These are phyloP conservation scores for Chloropsis cyanopogon DNA, from an alignment of 2,113 vertebrate species.

Conservation along the genomic window DNA sequence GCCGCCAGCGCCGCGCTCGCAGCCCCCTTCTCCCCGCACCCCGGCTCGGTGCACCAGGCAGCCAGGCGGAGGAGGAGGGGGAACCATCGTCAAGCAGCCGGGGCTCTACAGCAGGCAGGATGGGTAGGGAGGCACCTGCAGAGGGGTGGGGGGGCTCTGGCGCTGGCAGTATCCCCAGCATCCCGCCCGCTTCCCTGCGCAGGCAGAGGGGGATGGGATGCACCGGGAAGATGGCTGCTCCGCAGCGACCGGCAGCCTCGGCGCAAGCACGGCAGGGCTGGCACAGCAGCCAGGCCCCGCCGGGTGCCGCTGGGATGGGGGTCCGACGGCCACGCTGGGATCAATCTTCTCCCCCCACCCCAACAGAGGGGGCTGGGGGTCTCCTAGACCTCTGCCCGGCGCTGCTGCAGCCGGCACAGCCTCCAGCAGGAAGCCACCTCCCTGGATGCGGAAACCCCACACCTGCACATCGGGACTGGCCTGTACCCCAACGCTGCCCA, in stretches of 20 bases:
- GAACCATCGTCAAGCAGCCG: neutral
- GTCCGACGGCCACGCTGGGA: neutral
- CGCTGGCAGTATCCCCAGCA: neutral
- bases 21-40: neutral
- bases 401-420: neutral
- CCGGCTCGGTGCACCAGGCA: neutral
- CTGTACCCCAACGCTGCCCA: neutral
- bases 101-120: neutral
- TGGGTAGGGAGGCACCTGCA: neutral
- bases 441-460: fast-evolving
- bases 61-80: neutral
- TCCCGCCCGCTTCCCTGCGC: conserved; percentile 16
- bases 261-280: neutral
- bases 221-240: conserved; percentile 52
- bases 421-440: neutral
- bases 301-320: neutral
- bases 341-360: neutral
- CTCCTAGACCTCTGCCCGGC: neutral
- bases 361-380: neutral
- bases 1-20: neutral
- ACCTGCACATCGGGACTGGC: neutral
- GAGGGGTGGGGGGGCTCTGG: neutral
- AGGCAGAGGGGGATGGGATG: conserved; percentile 49
- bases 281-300: neutral
- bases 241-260: neutral